phyloP scores from a whole-genome alignment of 2,797 vertebrate genomes.

The Mormyrops boulengeri region DNA sequence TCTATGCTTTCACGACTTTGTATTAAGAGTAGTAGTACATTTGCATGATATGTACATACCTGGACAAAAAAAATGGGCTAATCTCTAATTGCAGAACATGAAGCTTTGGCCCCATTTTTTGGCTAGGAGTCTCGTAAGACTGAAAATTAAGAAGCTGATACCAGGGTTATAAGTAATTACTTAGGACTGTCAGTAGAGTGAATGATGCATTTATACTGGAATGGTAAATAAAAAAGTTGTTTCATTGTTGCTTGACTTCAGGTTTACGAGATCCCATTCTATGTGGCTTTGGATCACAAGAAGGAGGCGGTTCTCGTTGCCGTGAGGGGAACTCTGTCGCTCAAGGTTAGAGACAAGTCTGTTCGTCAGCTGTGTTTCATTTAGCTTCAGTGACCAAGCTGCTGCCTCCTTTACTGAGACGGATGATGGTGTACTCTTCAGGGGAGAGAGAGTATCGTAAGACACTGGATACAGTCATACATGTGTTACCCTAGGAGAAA shows the following conservation, averaged over 20 bases:
- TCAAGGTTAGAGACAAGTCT: slow-evolving; percentile 66
- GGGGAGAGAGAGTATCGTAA: neutral
- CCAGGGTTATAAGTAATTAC: neutral
- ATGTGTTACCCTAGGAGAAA: neutral
- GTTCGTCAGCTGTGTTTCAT: neutral
- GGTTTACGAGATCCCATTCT: slow-evolving; percentile 96
- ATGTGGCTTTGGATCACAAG: slow-evolving; percentile 89
- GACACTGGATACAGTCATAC: neutral
- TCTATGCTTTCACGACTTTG: neutral
- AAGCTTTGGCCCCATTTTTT: neutral
- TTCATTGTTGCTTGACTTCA: slow-evolving; percentile 41
- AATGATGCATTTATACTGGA: neutral
- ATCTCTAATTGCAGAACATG: neutral
- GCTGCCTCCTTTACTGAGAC: neutral
- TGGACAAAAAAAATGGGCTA: neutral
- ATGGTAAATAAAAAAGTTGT: neutral
- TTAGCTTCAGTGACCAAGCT: neutral
- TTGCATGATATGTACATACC: neutral
- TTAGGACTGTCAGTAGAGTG: neutral
- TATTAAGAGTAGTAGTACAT: neutral
- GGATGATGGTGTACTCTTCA: neutral
- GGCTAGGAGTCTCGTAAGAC: neutral
- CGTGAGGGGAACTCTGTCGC: slow-evolving; percentile 89
- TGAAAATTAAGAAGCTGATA: neutral
- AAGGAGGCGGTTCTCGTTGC: slow-evolving; percentile 85